Evolutionary conservation across 2,797 vertebrate genomes (phyloP).

Genomic region (Anguilla anguilla): DNA sequence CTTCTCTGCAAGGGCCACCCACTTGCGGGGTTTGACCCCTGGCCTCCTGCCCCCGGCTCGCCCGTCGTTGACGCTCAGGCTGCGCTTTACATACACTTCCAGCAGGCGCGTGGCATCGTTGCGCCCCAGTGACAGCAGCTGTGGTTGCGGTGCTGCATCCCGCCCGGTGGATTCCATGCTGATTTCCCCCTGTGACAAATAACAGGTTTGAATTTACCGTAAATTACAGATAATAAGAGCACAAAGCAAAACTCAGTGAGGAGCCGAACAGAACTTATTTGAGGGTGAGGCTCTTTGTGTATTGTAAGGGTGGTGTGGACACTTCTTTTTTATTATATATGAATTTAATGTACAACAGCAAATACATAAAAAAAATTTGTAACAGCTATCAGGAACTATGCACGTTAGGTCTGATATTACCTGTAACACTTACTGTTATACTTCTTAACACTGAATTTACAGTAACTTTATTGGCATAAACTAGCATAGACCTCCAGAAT

Average conservation of each 20-base stretch:
- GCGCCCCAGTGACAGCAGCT: conserved; percentile 75
- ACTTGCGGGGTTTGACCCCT: conserved; percentile 52
- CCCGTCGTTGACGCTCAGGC: conserved; percentile 74
- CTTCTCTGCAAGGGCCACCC: conserved; percentile 54
- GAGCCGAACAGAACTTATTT: too few relatives aligned
- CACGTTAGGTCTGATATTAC: not conserved
- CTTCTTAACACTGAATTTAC: not conserved
- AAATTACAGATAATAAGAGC: too few relatives aligned
- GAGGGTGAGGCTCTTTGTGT: too few relatives aligned
- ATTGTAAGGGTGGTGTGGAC: too few relatives aligned
- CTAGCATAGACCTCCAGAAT: not conserved
- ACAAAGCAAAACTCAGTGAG: too few relatives aligned
- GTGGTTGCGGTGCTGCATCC: conserved; percentile 41
- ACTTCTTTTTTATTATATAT: too few relatives aligned
- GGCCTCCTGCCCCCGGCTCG: rapidly evolving
- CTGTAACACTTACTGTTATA: not conserved
- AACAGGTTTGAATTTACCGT: not conserved
- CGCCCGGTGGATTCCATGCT: conserved; percentile 54
- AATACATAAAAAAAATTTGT: not conserved
- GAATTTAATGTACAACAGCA: not conserved
- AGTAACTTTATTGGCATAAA: not conserved
- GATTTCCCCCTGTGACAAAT: not conserved
- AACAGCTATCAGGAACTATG: not conserved
- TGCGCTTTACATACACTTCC: conserved; percentile 75
- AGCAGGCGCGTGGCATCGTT: conserved; percentile 73